Conservation (phyloP, 2,888 invertebrate species). For the Torymus aiolomorphi region DNA sequence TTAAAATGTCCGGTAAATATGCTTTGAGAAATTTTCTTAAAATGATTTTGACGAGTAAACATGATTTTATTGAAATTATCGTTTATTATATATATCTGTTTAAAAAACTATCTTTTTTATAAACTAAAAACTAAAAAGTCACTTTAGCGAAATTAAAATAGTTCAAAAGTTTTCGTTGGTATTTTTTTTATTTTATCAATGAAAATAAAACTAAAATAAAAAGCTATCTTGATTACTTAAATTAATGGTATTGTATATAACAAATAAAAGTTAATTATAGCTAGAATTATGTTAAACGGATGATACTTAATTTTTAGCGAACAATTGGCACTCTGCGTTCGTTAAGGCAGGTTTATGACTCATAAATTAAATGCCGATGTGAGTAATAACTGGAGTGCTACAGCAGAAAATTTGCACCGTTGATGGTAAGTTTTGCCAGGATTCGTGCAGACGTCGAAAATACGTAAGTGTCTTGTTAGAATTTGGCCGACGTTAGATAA, state of each 20-base stretch:
- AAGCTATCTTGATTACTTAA: no score
- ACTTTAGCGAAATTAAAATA: no score
- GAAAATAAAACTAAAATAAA: no score
- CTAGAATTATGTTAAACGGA: not conserved
- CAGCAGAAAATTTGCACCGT: not conserved
- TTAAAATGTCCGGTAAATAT: no score
- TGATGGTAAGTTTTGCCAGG: not conserved
- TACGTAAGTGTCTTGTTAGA: not conserved
- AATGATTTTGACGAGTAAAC: no score
- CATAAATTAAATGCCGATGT: slow-evolving; percentile 17
- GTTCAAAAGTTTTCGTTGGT: no score
- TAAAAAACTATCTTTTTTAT: no score
- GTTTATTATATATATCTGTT: no score
- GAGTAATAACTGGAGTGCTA: slow-evolving; percentile 18
- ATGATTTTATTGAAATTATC: no score
- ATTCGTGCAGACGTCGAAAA: not conserved
- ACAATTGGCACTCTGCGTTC: slow-evolving; percentile 17
- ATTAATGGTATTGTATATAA: not conserved
- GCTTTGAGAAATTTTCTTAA: no score
- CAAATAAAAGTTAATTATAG: slow-evolving; percentile 12
- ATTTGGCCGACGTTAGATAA: slow-evolving; percentile 3
- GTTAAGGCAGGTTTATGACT: slow-evolving; percentile 6
- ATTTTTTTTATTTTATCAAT: no score
- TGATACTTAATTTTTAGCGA: not conserved
- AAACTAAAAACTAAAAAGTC: no score